Base-by-base conservation (phyloP, 2,888 invertebrate genomes). In the Eucriotettix oculatus region DNA sequence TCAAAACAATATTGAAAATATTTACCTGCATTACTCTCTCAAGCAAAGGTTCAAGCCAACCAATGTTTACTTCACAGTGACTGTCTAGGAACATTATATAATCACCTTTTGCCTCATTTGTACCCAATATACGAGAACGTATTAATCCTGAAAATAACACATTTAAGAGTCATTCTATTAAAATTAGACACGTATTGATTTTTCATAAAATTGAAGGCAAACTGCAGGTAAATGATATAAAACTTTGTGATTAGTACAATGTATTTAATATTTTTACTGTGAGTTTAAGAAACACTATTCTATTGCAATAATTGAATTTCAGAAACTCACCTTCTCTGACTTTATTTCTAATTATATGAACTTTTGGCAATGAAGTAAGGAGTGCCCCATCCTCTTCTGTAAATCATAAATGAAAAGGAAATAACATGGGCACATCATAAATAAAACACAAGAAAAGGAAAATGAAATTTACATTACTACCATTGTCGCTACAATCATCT, bases 31-130 rank as follows among this genome's bases (percentile, higher is more conserved):
- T n/a, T n/a, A 55, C 60, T 44, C 44, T 48, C 11, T 57, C 60
- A 9, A 78, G 66, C 57, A 78, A 67, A 16, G 77, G 76, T 64
- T 74, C 72, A 62, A 78, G 65, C 77, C 76, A 72, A 64, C 70
- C 70, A 57, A 67, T 67, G 58, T 67, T 67, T 48, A 67, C 67
- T 68, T 75, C 75, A 61, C 74, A 75, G 64, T 75, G 75, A 64
- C 75, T 74, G 64, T 75, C 74, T 60, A 75, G 68, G 65, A 75
- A 75, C 58, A 74, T 64, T 60, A 75, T 64, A 63, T 70, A 72
- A 58, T 72, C 68, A 40, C 73, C 73, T n/a, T 62, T 66, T 59
- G 75, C 69, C 58, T 69, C 29, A 17, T 66, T 62, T 10, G 73
- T 73, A 29, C 72, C 75, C 54, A 65, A 68, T 64, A 74, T 73